Evolutionary conservation across 2,888 invertebrate species (phyloP), one percentile per base, ranked within the genome.

Genomic region (Sminthurinus aureus): DNA sequence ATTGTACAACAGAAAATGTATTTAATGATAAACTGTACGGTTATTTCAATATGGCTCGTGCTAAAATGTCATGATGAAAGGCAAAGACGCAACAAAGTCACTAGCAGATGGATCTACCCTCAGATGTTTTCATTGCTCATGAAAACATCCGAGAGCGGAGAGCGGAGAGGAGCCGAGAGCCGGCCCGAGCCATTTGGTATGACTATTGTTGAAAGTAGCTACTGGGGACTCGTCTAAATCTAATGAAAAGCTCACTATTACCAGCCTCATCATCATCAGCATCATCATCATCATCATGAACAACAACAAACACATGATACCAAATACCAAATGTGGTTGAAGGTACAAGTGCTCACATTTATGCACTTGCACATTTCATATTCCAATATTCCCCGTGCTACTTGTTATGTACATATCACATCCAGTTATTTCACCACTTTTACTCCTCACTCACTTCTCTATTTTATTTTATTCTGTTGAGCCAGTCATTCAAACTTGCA

Each of bases 141-240:
- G 85, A 83, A 80, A n/a, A n/a, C n/a, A n/a, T n/a, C n/a, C 85
- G 85, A 83, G 84, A 38, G 1, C n/a, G n/a, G n/a, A n/a, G n/a
- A n/a, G n/a, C n/a, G n/a, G n/a, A n/a, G n/a, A n/a, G n/a, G n/a
- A n/a, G n/a, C n/a, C n/a, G n/a, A n/a, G 38, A 38, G 38, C 38
- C 38, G 38, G 6, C 38, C 84, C 81, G 81, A 83, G 82, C 87
- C 86, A 86, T 86, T 85, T 86, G 86, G 81, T 85, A 38, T 4
- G 38, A 38, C 38, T 38, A 38, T 38, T 38, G 38, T 38, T 38
- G 38, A 38, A 38, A 38, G 38, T 38, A 20, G 69, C 26, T 20
- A 71, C 83, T 83, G 81, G 86, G 86, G 85, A 85, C 86, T 86
- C 85, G 85, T 87, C 86, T 84, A 85, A 87, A 86, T 87, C 84